Evolutionary conservation across 2,888 invertebrate genomes (phyloP), one percentile per base, ranked within the genome.

Genomic region (Nasonia oneida): DNA sequence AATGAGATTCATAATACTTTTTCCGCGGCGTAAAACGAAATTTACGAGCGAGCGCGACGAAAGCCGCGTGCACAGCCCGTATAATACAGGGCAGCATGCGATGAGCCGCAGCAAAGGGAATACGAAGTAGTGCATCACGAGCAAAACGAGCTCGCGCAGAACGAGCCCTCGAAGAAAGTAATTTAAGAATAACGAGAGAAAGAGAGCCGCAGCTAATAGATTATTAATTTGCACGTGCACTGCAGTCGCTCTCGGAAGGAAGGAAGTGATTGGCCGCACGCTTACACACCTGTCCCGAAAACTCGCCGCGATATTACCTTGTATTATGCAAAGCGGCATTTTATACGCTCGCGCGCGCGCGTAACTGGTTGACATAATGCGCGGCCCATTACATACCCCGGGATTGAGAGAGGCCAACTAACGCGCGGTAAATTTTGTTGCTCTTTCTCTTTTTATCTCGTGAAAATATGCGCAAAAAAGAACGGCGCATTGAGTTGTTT

Each of bases 281-380:
- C 84, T 86, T 78, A 88, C 89, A 90, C 92, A 92, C 92, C 92
- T 92, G 92, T 91, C 91, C 90, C 90, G 71, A 85, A 77, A 91
- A 92, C 90, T 87, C 89, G 88, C 90, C 92, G 89, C 12, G 71
- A 23, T 91, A 92, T 93, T 92, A 91, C 91, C 90, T 92, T 91
- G 90, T 90, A 93, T 93, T 92, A 93, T 93, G 93, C 91, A 93
- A 92, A 93, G 90, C 90, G 90, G 86, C 87, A 90, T 90, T 90
- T 90, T 90, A 90, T 91, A 15, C 50, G 57, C 23, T n/a, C 86
- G 87, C 87, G 57, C 23, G 33, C 86, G 87, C 90, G 61, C 37
- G 71, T 76, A 80, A 90, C 91, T 90, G 91, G 92, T 93, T 93
- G 93, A 93, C 93, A 93, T 93, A 93, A 93, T 92, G 90, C 91